Base-by-base conservation (phyloP, 2,797 vertebrate genomes). In the Cheirogaleus major region DNA sequence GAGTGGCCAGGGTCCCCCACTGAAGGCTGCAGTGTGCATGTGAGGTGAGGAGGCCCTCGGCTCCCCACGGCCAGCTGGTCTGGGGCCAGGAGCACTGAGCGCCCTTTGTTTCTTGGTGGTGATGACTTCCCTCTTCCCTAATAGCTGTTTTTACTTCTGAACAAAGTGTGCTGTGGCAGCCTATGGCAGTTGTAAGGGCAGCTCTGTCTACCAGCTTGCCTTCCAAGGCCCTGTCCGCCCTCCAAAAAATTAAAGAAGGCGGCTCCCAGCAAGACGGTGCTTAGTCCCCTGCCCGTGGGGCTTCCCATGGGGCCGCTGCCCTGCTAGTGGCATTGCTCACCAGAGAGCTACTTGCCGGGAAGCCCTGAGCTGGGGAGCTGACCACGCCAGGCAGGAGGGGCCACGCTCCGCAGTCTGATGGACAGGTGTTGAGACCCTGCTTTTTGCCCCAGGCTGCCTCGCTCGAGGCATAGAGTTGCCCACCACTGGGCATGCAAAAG, bases 41-140 rank as follows among this genome's bases (percentile, higher is more conserved):
- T 1, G 48, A 78, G 4, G 18, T 8, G 30, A 61, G 84, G 97
- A 95, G 69, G 87, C 63, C 63, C 81, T 84, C 43, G 83, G 80
- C 22, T n/a, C 50, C 73, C 80, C 50, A 22, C 7, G 0, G 91
- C 96, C 96, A 96, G 87, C 92, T 97, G 95, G 79, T 93, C 23
- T 23, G 81, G 41, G n/a, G 89, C 96, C 97, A 45, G 89, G 95
- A 63, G 78, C 90, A 97, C 94, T 72, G 93, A 95, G 84, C 22
- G 76, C 95, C 96, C 96, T 98, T 98, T 98, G 97, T 98, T 97
- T 97, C 96, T 97, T 45, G 67, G 95, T 38, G 97, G 97, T 32
- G 67, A 85, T 95, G 94, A 98, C 97, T 98, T 98, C 93, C 92
- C 96, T 91, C 96, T 92, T 63, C 92, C 93, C 63, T 96, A 97